A percentile compares a stretch with the other conserved stretches of the same genome.
Evolutionary conservation across 2,113 vertebrate species (phyloP).

Genomic region (Balaeniceps rex): DNA sequence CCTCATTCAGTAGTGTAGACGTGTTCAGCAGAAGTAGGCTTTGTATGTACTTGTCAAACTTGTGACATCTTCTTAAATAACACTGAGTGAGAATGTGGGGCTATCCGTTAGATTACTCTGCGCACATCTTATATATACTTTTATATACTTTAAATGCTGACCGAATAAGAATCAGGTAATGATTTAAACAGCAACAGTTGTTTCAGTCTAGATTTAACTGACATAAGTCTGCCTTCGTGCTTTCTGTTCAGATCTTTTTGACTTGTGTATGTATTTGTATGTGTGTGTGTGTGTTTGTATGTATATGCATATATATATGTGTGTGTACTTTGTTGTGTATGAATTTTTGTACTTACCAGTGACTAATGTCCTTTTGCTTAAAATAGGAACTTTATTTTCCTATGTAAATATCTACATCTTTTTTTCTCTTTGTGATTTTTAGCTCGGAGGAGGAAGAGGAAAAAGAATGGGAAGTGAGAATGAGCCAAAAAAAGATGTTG

Average conservation of each 20-base stretch:
- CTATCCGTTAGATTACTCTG: not conserved
- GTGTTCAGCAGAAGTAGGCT: not conserved
- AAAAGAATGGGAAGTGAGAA: slow-evolving; percentile 74
- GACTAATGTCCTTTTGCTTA: not conserved
- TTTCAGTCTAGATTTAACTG: not conserved
- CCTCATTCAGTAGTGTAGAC: not conserved
- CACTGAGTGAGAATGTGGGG: not conserved
- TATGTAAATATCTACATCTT: not conserved
- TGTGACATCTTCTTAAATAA: not conserved
- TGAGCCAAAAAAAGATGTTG: slow-evolving; percentile 71
- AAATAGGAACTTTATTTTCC: not conserved
- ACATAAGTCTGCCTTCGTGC: not conserved
- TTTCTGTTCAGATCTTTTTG: not conserved
- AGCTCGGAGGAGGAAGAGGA: slow-evolving; percentile 88
- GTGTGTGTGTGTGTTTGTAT: not conserved
- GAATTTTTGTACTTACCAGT: not conserved
- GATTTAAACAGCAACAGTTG: not conserved
- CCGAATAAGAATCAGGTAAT: not conserved
- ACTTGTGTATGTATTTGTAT: not conserved
- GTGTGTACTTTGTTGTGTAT: not conserved
- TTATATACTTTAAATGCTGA: not conserved
- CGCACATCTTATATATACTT: not conserved
- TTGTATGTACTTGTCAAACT: not conserved
- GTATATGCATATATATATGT: fast-evolving
- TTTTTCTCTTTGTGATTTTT: slow-evolving; percentile 12